A percentile compares a stretch with the other conserved stretches of the same genome.
Conservation (phyloP, 2,113 vertebrate species). For the Xenotilapia caudafasciata region DNA sequence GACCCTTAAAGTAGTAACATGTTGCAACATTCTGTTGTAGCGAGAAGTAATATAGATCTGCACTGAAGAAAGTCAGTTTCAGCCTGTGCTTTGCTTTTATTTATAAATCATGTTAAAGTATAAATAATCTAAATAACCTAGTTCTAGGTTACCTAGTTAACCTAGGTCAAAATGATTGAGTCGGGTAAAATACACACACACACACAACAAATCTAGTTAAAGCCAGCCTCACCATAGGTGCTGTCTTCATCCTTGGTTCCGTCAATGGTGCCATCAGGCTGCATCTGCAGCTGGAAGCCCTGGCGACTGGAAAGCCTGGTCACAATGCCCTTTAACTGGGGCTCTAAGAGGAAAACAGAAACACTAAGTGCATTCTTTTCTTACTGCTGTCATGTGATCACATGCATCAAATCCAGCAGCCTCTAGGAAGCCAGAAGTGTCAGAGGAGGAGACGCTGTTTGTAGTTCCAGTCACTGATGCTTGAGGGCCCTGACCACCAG, state of each 20-base stretch:
- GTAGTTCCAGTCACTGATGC: neutral
- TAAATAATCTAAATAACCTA: neutral
- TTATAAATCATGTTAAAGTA: neutral
- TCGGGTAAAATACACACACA: neutral
- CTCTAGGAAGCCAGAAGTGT: conserved; percentile 2
- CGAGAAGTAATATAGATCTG: neutral
- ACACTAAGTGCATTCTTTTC: neutral
- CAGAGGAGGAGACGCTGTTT: neutral
- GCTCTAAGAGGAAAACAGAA: conserved; percentile 76
- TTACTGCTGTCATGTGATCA: neutral
- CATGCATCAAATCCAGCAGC: neutral
- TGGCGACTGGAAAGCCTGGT: conserved; percentile 96
- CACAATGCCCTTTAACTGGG: conserved; percentile 98
- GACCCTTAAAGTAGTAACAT: neutral
- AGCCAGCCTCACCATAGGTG: conserved; percentile 51
- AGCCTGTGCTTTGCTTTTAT: neutral
- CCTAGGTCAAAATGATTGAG: neutral
- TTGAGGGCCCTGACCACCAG: neutral
- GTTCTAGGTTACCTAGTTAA: neutral
- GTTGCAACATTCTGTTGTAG: neutral
- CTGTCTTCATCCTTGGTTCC: conserved; percentile 97
- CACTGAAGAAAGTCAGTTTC: neutral
- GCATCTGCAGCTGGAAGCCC: conserved; percentile 96
- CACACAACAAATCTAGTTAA: neutral
- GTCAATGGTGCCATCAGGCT: conserved; percentile 93